A percentile compares a stretch with the other conserved stretches of the same genome.
Conservation (phyloP, 2,888 invertebrate genomes). For the Idaea straminata region DNA sequence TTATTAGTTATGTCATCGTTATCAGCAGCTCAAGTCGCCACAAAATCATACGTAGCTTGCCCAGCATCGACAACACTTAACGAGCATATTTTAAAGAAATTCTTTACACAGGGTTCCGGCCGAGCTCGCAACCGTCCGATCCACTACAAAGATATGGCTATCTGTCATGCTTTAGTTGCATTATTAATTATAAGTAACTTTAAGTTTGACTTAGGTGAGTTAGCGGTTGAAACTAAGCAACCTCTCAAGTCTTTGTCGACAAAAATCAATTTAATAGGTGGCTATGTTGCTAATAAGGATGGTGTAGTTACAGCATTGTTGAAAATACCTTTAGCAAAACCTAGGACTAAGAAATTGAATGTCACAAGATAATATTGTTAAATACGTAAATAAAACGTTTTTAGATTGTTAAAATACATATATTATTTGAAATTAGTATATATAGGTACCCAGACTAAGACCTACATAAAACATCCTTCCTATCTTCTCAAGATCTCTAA, state of each 20-base stretch:
- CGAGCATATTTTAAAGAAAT: conserved; percentile 50
- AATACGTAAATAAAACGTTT: no score
- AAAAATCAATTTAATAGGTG: conserved; percentile 58
- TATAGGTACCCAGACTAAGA: no score
- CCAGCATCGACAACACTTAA: conserved; percentile 52
- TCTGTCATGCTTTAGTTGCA: conserved; percentile 63
- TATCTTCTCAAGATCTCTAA: no score
- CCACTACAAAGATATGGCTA: conserved; percentile 58
- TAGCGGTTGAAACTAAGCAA: conserved; percentile 51
- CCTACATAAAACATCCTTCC: no score
- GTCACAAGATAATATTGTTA: background rate
- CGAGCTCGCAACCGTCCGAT: conserved; percentile 44
- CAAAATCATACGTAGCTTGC: conserved; percentile 50
- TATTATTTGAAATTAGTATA: no score
- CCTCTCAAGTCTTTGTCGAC: conserved; percentile 41
- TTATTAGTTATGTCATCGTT: conserved; percentile 44
- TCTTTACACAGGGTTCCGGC: conserved; percentile 41
- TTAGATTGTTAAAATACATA: no score
- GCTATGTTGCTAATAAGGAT: conserved; percentile 38
- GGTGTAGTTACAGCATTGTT: conserved; percentile 53
- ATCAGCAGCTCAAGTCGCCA: conserved; percentile 42
- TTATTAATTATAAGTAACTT: conserved; percentile 58
- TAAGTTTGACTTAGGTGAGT: conserved; percentile 51
- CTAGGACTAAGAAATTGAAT: background rate
- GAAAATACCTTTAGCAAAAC: conserved; percentile 48